Base-by-base conservation (phyloP, 2,888 invertebrate genomes). In the Glyphotaelius pellucidus region DNA sequence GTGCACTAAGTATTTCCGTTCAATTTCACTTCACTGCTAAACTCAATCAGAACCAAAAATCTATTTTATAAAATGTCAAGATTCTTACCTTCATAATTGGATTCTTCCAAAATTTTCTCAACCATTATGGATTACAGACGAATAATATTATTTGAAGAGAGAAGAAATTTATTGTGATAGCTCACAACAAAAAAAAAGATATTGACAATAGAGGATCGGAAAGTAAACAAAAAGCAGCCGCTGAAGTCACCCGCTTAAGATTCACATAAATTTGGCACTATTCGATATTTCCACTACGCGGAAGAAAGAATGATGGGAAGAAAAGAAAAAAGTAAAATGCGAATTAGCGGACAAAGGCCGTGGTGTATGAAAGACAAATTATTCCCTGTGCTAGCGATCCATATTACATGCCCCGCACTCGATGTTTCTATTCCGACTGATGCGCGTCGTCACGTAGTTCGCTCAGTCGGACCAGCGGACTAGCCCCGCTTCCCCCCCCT, bases 41-140 rank as follows among this genome's bases (percentile, higher is more conserved):
- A 67, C 67, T 67, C 67, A 67, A 25, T 67, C 67, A 7, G 25
- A 67, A n/a, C 67, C 67, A 25, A 67, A 67, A 67, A 67, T n/a
- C 67, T 67, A 67, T n/a, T 38, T 38, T 85, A 85, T 38, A 86
- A 86, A 31, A 52, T 31, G 42, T 42, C 15, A 90, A 91, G 31
- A 35, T n/a, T 30, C 96, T 96, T 94, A 96, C 96, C 96, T 94
- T 96, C 96, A 95, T 96, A 96, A 95, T 96, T 96, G 95, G 96
- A 96, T 95, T 96, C 96, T 95, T 96, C 96, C 94, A 96, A 96
- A 95, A 96, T 96, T 95, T 96, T 96, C 95, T 96, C 96, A 95
- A 96, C 96, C 96, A 96, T 96, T 91, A 52, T 91, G 87, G 42
- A 47, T 91, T 31, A 42, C 38, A 80, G 88, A 81, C 85, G 81